Conservation (phyloP, 1,140 invertebrate species). For the Achroia grisella region DNA sequence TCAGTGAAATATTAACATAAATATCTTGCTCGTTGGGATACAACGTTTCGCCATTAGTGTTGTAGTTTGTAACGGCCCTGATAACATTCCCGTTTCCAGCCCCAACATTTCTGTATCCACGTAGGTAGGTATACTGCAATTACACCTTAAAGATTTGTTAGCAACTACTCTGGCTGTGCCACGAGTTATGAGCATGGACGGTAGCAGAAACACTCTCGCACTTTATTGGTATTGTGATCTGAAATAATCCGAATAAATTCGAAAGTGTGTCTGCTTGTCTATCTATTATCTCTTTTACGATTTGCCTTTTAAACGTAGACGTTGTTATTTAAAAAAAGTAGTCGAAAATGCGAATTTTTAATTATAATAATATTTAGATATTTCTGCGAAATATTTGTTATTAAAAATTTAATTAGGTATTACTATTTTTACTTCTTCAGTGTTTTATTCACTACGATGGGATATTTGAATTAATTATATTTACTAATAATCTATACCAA, state of each 20-base stretch:
- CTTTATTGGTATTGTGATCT: not conserved
- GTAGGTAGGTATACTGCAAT: constrained; percentile 49
- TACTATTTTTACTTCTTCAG: no score
- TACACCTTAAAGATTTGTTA: constrained; percentile 56
- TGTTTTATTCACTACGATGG: no score
- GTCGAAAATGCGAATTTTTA: not conserved
- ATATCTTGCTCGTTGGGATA: constrained; percentile 31
- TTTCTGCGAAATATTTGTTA: not conserved
- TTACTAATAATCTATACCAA: no score
- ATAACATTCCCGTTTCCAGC: constrained; percentile 46
- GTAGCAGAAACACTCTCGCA: not conserved
- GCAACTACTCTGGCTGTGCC: constrained; percentile 13
- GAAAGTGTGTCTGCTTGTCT: no score
- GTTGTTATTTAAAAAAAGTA: no score
- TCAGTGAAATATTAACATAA: constrained; percentile 33
- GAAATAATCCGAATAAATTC: no score
- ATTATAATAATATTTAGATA: not conserved
- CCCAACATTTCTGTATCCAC: constrained; percentile 40
- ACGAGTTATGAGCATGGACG: constrained; percentile 9
- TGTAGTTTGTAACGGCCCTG: constrained; percentile 44
- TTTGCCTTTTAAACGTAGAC: no score
- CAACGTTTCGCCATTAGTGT: constrained; percentile 54
- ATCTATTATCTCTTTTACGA: no score
- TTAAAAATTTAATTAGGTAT: no score
- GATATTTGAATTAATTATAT: no score